phyloP scores from a whole-genome alignment of 2,888 invertebrate species.

The Phalera bucephala region DNA sequence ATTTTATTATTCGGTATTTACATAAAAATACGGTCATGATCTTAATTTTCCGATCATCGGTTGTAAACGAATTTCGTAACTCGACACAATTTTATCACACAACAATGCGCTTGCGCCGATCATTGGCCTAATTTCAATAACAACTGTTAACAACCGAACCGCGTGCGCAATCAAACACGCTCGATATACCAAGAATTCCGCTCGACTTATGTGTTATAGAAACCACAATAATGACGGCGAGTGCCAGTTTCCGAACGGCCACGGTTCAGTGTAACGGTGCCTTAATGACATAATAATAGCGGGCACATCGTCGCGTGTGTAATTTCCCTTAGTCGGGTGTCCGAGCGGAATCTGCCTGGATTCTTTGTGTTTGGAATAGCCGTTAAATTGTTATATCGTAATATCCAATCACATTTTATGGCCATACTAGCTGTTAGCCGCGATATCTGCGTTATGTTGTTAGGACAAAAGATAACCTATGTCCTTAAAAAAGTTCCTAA shows the following conservation, averaged over 20 bases:
- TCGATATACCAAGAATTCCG: constrained; percentile 37
- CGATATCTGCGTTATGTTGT: too few species aligned
- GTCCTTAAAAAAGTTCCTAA: too few species aligned
- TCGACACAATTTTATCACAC: neutral
- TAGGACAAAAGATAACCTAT: too few species aligned
- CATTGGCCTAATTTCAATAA: constrained; percentile 20
- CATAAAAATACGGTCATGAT: too few species aligned
- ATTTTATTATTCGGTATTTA: neutral
- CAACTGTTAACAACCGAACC: constrained; percentile 25
- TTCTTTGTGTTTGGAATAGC: constrained; percentile 15
- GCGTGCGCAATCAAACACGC: constrained; percentile 25
- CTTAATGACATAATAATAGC: constrained; percentile 65
- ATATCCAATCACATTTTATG: too few species aligned
- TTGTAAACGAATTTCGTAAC: neutral
- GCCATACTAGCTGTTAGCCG: too few species aligned
- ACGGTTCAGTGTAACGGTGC: constrained; percentile 51
- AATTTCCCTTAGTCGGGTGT: constrained; percentile 51
- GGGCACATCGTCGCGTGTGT: constrained; percentile 55
- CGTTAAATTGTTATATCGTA: too few species aligned
- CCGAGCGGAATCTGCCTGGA: constrained; percentile 18
- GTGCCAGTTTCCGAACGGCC: constrained; percentile 38
- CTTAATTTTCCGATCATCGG: too few species aligned
- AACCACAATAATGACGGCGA: constrained; percentile 48
- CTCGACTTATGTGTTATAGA: constrained; percentile 29
- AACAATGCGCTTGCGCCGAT: constrained; percentile 1